phyloP scores from a whole-genome alignment of 1,140 invertebrate genomes.

The Heliconius congener region DNA sequence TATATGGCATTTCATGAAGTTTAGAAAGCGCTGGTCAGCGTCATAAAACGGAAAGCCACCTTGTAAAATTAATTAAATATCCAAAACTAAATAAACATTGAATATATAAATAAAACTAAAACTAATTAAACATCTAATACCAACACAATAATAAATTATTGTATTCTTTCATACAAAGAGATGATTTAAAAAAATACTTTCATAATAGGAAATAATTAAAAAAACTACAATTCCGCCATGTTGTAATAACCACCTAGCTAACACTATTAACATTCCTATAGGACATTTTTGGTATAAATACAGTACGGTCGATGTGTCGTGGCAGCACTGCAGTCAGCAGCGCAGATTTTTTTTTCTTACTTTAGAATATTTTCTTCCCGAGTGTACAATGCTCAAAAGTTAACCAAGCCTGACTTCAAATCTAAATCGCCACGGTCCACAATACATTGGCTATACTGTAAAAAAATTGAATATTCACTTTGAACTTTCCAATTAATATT shows the following conservation, averaged over 20 bases:
- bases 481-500: background rate
- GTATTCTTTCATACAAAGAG: background rate
- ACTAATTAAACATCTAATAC: background rate
- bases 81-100: background rate
- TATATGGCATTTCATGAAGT: background rate
- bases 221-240: background rate
- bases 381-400: no score
- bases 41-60: background rate
- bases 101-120: background rate
- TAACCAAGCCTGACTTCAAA: no score
- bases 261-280: background rate
- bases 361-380: no score
- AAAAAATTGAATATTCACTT: background rate
- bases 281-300: conserved; percentile 9
- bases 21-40: background rate
- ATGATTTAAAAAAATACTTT: background rate
- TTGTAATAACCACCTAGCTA: background rate
- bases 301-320: no score
- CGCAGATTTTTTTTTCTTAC: no score
- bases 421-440: no score
- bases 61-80: background rate
- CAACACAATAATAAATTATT: background rate
- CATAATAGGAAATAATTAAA: background rate
- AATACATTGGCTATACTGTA: no score
- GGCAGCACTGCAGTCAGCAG: no score